Conservation (phyloP, 2,888 invertebrate species). For the Exephanes ischioxanthus region DNA sequence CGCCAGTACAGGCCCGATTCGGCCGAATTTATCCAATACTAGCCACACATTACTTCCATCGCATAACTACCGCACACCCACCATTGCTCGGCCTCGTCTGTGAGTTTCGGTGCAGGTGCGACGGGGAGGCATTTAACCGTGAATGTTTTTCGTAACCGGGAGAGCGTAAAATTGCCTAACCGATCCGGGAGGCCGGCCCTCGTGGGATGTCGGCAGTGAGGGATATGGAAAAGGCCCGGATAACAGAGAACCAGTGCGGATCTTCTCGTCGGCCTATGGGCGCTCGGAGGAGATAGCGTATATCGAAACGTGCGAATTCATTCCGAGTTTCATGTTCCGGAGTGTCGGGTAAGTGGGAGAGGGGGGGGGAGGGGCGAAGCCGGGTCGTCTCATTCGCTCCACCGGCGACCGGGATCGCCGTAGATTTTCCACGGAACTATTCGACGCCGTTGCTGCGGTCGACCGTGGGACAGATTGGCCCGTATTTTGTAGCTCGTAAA, state of each 20-base stretch:
- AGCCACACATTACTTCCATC: conserved; percentile 1
- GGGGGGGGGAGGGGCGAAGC: conserved; percentile 7
- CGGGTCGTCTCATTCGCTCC: conserved; percentile 37
- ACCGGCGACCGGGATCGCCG: conserved; percentile 52
- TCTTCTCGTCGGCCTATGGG: conserved; percentile 51
- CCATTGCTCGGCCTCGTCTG: conserved; percentile 35
- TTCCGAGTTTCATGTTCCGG: conserved; percentile 69
- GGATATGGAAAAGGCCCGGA: conserved; percentile 28
- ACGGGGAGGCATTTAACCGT: conserved; percentile 81
- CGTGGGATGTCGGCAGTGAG: background rate
- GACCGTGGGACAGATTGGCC: conserved; percentile 80
- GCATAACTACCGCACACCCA: conserved; percentile 40
- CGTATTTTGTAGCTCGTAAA: conserved; percentile 83
- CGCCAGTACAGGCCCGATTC: background rate
- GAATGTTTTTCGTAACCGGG: conserved; percentile 84
- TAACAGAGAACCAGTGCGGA: conserved; percentile 34
- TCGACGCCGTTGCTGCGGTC: conserved; percentile 77
- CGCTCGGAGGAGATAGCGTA: conserved; percentile 74
- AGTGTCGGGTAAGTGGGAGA: conserved; percentile 47
- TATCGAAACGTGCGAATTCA: conserved; percentile 75
- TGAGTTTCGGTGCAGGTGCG: conserved; percentile 73
- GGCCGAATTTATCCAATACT: background rate
- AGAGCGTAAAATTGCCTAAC: conserved; percentile 85
- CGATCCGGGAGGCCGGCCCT: conserved; percentile 70
- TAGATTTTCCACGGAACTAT: conserved; percentile 81